A percentile compares a stretch with the other conserved stretches of the same genome.
phyloP scores from a whole-genome alignment of 2,113 vertebrate species.

The Pseudorhombus dupliciocellatus region DNA sequence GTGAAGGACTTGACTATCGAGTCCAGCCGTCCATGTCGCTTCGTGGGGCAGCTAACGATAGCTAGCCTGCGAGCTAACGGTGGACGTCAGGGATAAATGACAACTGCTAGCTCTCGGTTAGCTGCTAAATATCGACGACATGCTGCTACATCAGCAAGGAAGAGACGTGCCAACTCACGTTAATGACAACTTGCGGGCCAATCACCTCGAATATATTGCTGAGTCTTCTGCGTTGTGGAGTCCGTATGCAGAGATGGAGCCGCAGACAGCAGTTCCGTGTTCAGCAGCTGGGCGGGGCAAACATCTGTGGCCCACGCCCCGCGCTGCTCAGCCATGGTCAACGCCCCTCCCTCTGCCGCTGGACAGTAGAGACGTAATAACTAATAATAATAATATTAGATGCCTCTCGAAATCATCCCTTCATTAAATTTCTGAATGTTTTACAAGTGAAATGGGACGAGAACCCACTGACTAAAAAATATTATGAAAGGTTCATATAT shows the following conservation, averaged over 20 bases:
- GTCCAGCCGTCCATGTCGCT: neutral
- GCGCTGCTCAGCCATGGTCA: neutral
- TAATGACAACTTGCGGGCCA: conserved; percentile 7
- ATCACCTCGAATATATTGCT: conserved; percentile 21
- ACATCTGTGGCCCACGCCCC: conserved; percentile 13
- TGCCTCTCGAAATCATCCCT: too few species aligned
- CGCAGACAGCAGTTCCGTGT: conserved; percentile 64
- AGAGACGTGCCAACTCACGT: conserved; percentile 56
- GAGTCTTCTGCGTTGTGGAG: conserved; percentile 13
- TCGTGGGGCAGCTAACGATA: conserved; percentile 26
- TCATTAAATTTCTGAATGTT: too few species aligned
- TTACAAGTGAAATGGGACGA: too few species aligned
- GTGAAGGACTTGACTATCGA: neutral
- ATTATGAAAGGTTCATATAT: too few species aligned
- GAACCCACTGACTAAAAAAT: too few species aligned
- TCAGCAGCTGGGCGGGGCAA: conserved; percentile 34
- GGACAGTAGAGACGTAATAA: neutral
- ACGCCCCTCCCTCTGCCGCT: neutral
- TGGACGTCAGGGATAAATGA: neutral
- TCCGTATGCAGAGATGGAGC: conserved; percentile 39
- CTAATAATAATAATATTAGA: too few species aligned
- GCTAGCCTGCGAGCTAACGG: conserved; percentile 28
- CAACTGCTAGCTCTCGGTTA: neutral
- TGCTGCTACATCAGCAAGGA: neutral
- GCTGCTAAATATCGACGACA: neutral